Base-by-base conservation (phyloP, 2,888 invertebrate genomes). In the Leptopilina drosophilae region DNA sequence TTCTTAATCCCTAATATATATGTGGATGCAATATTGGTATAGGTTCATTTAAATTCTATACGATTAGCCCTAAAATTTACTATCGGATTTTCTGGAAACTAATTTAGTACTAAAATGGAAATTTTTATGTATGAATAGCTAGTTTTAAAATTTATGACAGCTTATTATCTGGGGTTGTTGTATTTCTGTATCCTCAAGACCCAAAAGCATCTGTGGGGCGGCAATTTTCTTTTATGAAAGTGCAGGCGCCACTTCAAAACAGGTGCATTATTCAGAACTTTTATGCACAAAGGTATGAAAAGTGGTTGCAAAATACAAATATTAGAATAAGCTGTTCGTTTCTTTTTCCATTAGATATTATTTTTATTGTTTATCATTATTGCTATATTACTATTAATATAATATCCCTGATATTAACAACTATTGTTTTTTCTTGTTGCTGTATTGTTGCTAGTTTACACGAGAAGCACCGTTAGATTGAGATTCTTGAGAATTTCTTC, bases 61-160 rank as follows among this genome's bases (percentile, higher is more conserved):
- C 14, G 67, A 53, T 49, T 15, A 15, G 11, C n/a, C 67, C 49
- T 67, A 49, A 67, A 67, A 49, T 67, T 67, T 67, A 67, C 12
- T 15, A 26, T 49, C 46, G 49, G 8, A 20, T 2, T 42, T 49
- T 4, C 15, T 49, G 12, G 12, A 46, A 67, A 67, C 20, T 7
- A n/a, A 59, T 59, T 59, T 59, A 7, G n/a, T 15, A 62, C 15
- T 62, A 62, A 62, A 62, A n/a, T 5, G 62, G 20, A 20, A 20
- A 20, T 9, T 15, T 59, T 5, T 62, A 20, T 20, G 9, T 33
- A 5, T 33, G 33, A 4, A 33, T 20, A 62, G n/a, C 8, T 9
- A 11, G 20, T 20, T 11, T 20, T 20, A 7, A 67, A 67, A 67
- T 67, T 67, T 67, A 49, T 15, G 20, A 11, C 49, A n/a, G 15